Conservation (phyloP, 2,113 vertebrate genomes). For the Nibea coibor region DNA sequence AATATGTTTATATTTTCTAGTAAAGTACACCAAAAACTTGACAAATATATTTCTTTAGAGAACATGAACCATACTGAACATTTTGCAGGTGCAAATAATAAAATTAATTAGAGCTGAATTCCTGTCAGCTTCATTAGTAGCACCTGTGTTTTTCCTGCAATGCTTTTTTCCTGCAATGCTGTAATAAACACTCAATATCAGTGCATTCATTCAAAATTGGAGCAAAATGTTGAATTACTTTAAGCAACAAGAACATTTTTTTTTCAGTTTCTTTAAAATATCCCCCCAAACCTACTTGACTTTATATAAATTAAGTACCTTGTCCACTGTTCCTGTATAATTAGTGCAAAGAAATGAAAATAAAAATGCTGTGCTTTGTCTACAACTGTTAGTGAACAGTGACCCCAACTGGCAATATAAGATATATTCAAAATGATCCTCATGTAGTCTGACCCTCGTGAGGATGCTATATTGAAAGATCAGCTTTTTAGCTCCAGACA, state of each 20-base stretch:
- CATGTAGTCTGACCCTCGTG: not conserved
- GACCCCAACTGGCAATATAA: constrained; percentile 38
- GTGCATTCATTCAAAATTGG: not conserved
- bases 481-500: not conserved
- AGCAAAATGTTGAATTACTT: not conserved
- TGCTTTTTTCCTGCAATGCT: not conserved
- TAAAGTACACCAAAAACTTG: no score
- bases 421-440: not conserved
- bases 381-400: constrained; percentile 28
- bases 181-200: not conserved
- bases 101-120: not conserved
- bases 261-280: not conserved
- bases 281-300: no score
- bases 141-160: not conserved
- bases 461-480: no score
- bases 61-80: no score
- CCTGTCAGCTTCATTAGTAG: not conserved
- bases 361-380: not conserved
- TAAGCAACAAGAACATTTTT: no score
- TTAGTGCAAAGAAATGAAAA: not conserved
- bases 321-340: not conserved
- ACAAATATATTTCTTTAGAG: no score
- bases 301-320: not conserved
- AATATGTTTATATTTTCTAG: not conserved
- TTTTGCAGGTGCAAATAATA: not conserved